Evolutionary conservation across 2,888 invertebrate genomes (phyloP).

Genomic region (Meloe dianella): DNA sequence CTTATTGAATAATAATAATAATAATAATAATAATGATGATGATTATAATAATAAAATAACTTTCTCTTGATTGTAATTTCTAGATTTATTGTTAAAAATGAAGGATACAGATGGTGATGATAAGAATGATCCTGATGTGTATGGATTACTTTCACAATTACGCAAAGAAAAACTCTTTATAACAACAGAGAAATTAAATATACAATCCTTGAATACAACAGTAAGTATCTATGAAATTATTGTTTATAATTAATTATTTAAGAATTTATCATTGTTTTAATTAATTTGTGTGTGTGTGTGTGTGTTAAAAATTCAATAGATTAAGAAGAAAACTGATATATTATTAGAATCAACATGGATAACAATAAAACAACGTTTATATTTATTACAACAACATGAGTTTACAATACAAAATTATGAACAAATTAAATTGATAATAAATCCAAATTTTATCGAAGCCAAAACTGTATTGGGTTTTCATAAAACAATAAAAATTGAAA

Average conservation of each 20-base stretch:
- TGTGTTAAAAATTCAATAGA: slow-evolving; percentile 49
- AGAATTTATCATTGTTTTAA: neutral
- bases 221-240: slow-evolving; percentile 57
- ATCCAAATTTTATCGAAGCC: slow-evolving; percentile 75
- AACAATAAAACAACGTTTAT: slow-evolving; percentile 83
- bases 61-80: slow-evolving; percentile 20
- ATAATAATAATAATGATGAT: neutral
- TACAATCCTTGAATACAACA: slow-evolving; percentile 78
- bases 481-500: slow-evolving; percentile 70
- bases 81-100: slow-evolving; percentile 35
- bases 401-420: slow-evolving; percentile 78
- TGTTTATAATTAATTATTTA: neutral
- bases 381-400: slow-evolving; percentile 75
- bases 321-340: slow-evolving; percentile 64
- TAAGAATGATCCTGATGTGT: slow-evolving; percentile 46
- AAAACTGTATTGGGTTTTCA: slow-evolving; percentile 86
- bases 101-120: slow-evolving; percentile 46
- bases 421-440: slow-evolving; percentile 69
- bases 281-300: neutral
- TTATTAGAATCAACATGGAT: slow-evolving; percentile 83
- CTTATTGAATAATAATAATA: neutral
- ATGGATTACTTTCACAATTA: slow-evolving; percentile 71
- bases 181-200: slow-evolving; percentile 81
- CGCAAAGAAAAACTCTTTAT: slow-evolving; percentile 88
- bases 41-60: slow-evolving; percentile 18